These are phyloP conservation scores for Danio albolineatus DNA, from an alignment of 2,797 vertebrate species.

Conservation along the genomic window DNA sequence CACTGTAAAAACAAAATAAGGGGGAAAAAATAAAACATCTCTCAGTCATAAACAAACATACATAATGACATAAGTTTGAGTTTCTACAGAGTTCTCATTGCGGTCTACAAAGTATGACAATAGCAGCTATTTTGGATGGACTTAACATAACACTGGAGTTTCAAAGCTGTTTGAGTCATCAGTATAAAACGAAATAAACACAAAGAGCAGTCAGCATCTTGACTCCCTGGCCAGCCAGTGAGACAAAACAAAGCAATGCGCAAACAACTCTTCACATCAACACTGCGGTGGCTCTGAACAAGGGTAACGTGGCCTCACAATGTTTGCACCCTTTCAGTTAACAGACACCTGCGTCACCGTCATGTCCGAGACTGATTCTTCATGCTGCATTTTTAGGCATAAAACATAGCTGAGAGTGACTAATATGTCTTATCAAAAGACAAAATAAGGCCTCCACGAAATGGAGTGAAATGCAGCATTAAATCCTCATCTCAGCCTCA, in stretches of 20 bases:
- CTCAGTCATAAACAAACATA: conserved; percentile 45
- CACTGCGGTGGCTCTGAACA: conserved; percentile 57
- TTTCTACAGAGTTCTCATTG: conserved; percentile 57
- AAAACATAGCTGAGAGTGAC: conserved; percentile 33
- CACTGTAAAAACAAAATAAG: conserved; percentile 59
- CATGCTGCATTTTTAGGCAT: conserved; percentile 30
- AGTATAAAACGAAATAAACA: conserved; percentile 69
- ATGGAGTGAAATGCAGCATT: conserved; percentile 61
- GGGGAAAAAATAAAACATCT: conserved; percentile 64
- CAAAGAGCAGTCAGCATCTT: conserved; percentile 68
- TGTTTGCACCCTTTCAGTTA: conserved; percentile 70
- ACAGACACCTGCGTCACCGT: conserved; percentile 74
- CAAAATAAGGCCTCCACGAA: conserved; percentile 23
- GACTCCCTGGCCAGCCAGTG: conserved; percentile 86
- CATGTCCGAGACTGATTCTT: conserved; percentile 40
- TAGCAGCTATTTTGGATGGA: conserved; percentile 72
- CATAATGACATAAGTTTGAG: conserved; percentile 64
- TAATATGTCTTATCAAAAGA: conserved; percentile 41
- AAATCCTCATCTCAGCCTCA: conserved; percentile 95
- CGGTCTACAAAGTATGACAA: conserved; percentile 61
- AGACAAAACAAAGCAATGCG: conserved; percentile 76
- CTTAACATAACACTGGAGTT: conserved; percentile 72
- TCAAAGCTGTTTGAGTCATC: conserved; percentile 69
- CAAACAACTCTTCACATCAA: conserved; percentile 71
- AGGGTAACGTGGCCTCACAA: conserved; percentile 50